Percentiles rank a stretch among this genome's conserved stretches.
Conservation (phyloP, 2,797 vertebrate species). For the Rallus crepitans region DNA sequence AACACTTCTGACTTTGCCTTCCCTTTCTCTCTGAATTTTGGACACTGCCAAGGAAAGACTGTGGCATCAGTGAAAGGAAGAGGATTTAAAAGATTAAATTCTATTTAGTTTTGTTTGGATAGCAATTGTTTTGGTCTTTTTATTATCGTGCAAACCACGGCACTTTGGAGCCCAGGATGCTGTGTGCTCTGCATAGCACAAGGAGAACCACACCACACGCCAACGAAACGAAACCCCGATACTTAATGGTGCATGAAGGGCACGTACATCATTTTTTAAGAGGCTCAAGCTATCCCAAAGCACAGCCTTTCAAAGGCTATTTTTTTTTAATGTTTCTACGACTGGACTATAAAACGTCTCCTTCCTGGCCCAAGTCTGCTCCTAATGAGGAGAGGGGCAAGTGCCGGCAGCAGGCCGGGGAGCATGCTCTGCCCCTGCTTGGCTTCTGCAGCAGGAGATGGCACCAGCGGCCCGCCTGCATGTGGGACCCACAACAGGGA, state of each 20-base stretch:
- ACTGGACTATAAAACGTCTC: background rate
- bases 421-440: background rate
- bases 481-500: rapidly evolving
- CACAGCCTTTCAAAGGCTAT: background rate
- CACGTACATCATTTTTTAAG: background rate
- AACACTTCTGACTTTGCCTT: slow-evolving; percentile 70
- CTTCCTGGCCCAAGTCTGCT: background rate
- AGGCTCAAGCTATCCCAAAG: background rate
- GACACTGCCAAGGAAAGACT: background rate
- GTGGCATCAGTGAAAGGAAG: background rate
- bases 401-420: background rate
- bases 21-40: slow-evolving; percentile 47
- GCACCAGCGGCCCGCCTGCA: rapidly evolving
- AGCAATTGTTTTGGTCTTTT: background rate
- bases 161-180: background rate
- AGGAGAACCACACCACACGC: background rate
- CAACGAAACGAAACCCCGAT: background rate
- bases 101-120: background rate
- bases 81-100: slow-evolving; percentile 37
- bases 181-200: background rate
- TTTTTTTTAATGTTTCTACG: background rate
- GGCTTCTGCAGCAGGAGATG: background rate
- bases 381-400: background rate
- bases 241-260: background rate
- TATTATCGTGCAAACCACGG: background rate